These are phyloP conservation scores for Saccostrea echinata DNA, from an alignment of 1,140 invertebrate genomes.

Conservation along the genomic window DNA sequence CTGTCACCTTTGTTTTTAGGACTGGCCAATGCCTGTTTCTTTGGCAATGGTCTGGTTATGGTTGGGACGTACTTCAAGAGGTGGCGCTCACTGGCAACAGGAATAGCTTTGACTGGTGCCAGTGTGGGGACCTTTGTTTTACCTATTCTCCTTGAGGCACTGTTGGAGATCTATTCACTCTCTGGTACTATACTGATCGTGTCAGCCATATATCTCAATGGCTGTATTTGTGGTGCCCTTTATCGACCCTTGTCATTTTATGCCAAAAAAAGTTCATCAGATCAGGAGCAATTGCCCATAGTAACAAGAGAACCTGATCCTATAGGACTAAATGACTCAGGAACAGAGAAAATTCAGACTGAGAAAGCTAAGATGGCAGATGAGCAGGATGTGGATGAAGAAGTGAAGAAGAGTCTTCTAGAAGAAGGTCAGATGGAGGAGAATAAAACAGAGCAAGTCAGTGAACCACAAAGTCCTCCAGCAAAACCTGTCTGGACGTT, in stretches of 20 bases:
- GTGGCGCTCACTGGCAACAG: slow-evolving; percentile 70
- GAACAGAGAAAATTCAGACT: slow-evolving; percentile 31
- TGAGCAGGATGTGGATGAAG: background rate
- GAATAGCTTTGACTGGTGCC: slow-evolving; percentile 71
- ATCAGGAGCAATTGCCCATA: background rate
- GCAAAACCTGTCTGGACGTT: background rate
- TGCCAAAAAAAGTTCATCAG: slow-evolving; percentile 15
- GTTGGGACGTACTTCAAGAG: slow-evolving; percentile 75
- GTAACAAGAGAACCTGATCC: background rate
- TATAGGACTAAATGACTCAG: background rate
- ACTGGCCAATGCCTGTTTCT: slow-evolving; percentile 72
- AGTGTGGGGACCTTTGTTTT: slow-evolving; percentile 70
- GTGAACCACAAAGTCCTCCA: slow-evolving; percentile 14
- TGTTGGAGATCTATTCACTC: slow-evolving; percentile 66
- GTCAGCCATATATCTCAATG: slow-evolving; percentile 62
- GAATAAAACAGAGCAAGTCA: background rate
- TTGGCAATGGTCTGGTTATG: slow-evolving; percentile 75
- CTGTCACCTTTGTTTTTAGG: slow-evolving; percentile 64
- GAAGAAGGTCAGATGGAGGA: background rate
- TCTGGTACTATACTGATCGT: slow-evolving; percentile 62
- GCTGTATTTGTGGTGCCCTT: slow-evolving; percentile 58
- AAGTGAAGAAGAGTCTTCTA: slow-evolving; percentile 25
- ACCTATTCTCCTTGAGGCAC: slow-evolving; percentile 69
- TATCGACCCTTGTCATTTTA: slow-evolving; percentile 61
- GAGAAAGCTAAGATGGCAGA: background rate